Evolutionary conservation across 2,888 invertebrate species (phyloP).

Genomic region (Netelia virgata): DNA sequence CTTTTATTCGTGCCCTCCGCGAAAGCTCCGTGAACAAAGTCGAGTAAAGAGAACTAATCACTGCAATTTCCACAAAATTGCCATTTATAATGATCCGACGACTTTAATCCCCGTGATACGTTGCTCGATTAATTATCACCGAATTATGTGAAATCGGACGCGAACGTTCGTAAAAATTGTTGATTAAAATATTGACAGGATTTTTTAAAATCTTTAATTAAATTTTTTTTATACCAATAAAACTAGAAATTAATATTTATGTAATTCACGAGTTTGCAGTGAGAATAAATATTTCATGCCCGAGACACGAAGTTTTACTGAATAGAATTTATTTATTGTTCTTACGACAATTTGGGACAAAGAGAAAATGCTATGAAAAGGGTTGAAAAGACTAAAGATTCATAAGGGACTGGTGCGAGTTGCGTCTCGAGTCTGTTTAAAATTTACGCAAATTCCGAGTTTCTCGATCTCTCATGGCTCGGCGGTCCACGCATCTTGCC

Average conservation of each 20-base stretch:
- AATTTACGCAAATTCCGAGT: background rate
- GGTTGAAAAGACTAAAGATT: background rate
- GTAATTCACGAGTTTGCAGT: background rate
- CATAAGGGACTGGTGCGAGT: background rate
- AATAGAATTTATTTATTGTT: background rate
- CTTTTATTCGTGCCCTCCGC: background rate
- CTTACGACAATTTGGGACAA: background rate
- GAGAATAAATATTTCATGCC: background rate
- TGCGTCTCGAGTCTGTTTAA: background rate
- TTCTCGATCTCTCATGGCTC: background rate
- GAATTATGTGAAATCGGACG: too few species aligned
- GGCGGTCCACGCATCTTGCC: background rate
- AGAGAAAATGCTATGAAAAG: background rate
- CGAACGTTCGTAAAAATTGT: too few species aligned
- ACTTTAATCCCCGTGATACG: background rate
- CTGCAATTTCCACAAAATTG: slow-evolving; percentile 33
- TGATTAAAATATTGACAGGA: too few species aligned
- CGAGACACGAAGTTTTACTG: background rate
- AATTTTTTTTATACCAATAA: too few species aligned
- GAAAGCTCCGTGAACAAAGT: background rate
- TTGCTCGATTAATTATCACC: slow-evolving; percentile 2
- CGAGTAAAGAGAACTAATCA: slow-evolving; percentile 33
- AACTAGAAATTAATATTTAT: background rate
- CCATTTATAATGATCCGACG: slow-evolving; percentile 27
- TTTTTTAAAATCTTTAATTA: too few species aligned